These are phyloP conservation scores for Tinea trinotella DNA, from an alignment of 2,888 invertebrate genomes.

Conservation along the genomic window DNA sequence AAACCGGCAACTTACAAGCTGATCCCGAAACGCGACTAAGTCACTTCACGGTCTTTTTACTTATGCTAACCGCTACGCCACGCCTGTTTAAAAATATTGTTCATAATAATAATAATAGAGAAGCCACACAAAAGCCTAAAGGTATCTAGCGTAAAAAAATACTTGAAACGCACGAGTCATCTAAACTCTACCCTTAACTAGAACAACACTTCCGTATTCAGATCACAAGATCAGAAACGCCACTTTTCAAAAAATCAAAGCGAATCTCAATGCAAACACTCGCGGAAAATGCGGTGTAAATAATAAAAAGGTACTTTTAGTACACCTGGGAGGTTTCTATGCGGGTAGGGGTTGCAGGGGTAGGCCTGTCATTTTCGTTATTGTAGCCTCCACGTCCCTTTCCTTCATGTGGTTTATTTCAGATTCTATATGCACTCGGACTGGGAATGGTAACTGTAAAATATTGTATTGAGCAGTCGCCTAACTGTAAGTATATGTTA, in stretches of 20 bases:
- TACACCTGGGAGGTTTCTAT: slow-evolving; percentile 34
- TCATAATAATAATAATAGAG: too few species aligned
- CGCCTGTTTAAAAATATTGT: too few species aligned
- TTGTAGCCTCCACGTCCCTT: slow-evolving; percentile 50
- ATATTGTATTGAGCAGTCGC: slow-evolving; percentile 39
- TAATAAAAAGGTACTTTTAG: slow-evolving; percentile 60
- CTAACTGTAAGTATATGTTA: neutral
- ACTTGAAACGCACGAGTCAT: slow-evolving; percentile 2
- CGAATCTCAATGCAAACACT: slow-evolving; percentile 66
- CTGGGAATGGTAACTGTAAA: slow-evolving; percentile 34
- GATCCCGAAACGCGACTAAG: too few species aligned
- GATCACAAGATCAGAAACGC: slow-evolving; percentile 59
- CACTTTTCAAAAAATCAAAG: slow-evolving; percentile 67
- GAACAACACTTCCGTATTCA: slow-evolving; percentile 45
- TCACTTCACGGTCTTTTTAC: too few species aligned
- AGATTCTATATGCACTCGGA: slow-evolving; percentile 68
- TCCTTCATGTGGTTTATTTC: slow-evolving; percentile 54
- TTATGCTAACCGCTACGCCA: too few species aligned
- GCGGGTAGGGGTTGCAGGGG: slow-evolving; percentile 26
- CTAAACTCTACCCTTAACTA: too few species aligned
- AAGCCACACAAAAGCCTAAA: too few species aligned
- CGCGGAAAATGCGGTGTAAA: slow-evolving; percentile 70
- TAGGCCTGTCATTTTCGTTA: slow-evolving; percentile 52
- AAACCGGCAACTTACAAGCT: too few species aligned
- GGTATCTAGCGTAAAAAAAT: too few species aligned